Evolutionary conservation across 2,888 invertebrate genomes (phyloP), one percentile per base, ranked within the genome.

Genomic region (Noctua janthina): DNA sequence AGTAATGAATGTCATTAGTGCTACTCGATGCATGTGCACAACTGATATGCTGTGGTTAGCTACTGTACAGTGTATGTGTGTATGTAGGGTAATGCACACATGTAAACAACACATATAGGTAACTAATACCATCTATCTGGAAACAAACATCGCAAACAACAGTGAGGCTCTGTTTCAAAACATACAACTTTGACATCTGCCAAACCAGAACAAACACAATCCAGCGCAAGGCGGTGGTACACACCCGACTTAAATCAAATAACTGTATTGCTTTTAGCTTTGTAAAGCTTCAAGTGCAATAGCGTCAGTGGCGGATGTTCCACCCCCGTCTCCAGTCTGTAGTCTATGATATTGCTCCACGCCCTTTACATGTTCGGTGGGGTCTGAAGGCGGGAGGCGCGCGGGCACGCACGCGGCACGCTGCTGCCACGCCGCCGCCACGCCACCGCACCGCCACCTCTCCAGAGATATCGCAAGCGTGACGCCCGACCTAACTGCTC

Each of bases 221-320:
- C 95, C 95, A 94, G 92, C 93, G 94, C 95, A 96, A 96, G 95
- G 95, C 96, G 94, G 94, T 92, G 93, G 95, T 94, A 95, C 95
- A 96, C 95, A 96, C 94, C 94, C 96, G 96, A 94, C 96, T 96
- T 96, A 96, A 97, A 97, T 96, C 96, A 97, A 97, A 97, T 97
- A 97, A 97, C 96, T 96, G 96, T 97, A 96, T 96, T 96, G 96
- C 96, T 96, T 96, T 96, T 95, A 96, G 96, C 96, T 96, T 95
- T 96, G 96, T 96, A 96, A 96, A 94, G 95, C 96, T 96, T 96
- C 96, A 95, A 96, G 96, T 96, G 96, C 96, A 96, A 96, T 96
- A 96, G 95, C 95, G 95, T 95, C 95, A 95, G 94, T 94, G 93
- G 95, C 94, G 95, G 95, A 95, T 96, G 96, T 96, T 96, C 94